phyloP scores from a whole-genome alignment of 2,797 vertebrate species.

The Siniperca obscura region DNA sequence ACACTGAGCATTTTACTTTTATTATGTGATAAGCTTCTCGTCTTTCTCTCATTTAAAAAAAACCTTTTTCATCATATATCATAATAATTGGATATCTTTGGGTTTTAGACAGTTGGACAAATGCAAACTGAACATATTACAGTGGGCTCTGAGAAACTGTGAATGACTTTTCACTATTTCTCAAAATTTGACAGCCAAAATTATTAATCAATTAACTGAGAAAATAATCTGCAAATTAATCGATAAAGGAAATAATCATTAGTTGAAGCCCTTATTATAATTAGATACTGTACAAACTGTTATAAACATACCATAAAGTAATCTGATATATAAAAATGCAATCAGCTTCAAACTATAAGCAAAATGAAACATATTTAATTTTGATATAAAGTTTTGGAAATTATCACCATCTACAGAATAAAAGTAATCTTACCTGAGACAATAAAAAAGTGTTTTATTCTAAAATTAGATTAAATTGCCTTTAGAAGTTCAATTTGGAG shows the following conservation, averaged over 20 bases:
- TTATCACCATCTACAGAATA: background rate
- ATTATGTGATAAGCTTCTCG: background rate
- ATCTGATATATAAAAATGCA: background rate
- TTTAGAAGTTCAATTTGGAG: background rate
- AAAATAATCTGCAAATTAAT: too few species aligned
- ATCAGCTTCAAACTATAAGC: too few species aligned
- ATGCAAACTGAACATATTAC: background rate
- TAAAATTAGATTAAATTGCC: background rate
- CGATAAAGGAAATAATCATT: background rate
- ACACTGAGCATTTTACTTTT: background rate
- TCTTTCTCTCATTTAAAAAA: background rate
- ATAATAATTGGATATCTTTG: background rate
- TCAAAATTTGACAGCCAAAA: background rate
- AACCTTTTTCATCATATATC: background rate
- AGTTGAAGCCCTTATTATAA: background rate
- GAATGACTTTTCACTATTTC: background rate
- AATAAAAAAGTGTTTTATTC: background rate
- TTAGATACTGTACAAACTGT: background rate
- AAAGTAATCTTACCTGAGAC: too few species aligned
- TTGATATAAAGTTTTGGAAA: background rate
- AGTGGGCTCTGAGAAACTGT: background rate
- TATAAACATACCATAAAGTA: background rate
- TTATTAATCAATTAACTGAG: too few species aligned
- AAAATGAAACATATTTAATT: rapidly evolving
- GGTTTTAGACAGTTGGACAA: background rate